These are phyloP conservation scores for Druceiella hillmani DNA, from an alignment of 2,888 invertebrate genomes.

Conservation along the genomic window DNA sequence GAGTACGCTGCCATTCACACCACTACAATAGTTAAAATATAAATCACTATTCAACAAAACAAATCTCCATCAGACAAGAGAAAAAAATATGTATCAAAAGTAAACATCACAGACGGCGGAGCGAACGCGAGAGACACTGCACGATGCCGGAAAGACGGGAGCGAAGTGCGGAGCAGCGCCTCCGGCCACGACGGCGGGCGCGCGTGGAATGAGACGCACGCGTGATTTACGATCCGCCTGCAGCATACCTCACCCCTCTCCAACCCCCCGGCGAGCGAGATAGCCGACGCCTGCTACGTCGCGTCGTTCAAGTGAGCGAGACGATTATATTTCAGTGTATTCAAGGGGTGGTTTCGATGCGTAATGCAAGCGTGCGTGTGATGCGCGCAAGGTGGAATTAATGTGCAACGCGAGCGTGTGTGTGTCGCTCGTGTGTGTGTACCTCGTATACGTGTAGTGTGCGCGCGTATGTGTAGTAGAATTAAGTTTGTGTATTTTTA, in stretches of 20 bases:
- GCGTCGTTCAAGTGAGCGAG: conserved; percentile 31
- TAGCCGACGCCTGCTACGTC: conserved; percentile 7
- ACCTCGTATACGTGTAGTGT: too few relatives aligned
- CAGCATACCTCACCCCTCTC: conserved; percentile 21
- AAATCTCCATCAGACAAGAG: conserved; percentile 24
- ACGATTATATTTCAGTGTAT: conserved; percentile 30
- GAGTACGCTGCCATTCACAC: too few relatives aligned
- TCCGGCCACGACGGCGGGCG: conserved; percentile 50
- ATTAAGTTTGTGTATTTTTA: too few relatives aligned
- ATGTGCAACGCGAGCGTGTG: conserved; percentile 50
- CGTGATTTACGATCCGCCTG: conserved; percentile 55
- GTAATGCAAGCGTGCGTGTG: conserved; percentile 54
- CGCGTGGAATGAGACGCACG: conserved; percentile 53
- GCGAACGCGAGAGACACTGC: conserved; percentile 46
- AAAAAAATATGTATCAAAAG: conserved; percentile 27
- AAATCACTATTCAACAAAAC: conserved; percentile 35
- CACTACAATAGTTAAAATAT: too few relatives aligned
- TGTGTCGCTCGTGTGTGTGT: too few relatives aligned
- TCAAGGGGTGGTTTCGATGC: conserved; percentile 49
- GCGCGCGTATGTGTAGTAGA: too few relatives aligned
- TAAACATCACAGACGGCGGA: conserved; percentile 40
- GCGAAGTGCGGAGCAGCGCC: conserved; percentile 39
- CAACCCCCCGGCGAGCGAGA: conserved; percentile 3
- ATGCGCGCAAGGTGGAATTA: conserved; percentile 46
- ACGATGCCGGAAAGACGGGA: conserved; percentile 36